These are phyloP conservation scores for Anolis sagrei DNA, from an alignment of 2,113 vertebrate species.

Conservation along the genomic window DNA sequence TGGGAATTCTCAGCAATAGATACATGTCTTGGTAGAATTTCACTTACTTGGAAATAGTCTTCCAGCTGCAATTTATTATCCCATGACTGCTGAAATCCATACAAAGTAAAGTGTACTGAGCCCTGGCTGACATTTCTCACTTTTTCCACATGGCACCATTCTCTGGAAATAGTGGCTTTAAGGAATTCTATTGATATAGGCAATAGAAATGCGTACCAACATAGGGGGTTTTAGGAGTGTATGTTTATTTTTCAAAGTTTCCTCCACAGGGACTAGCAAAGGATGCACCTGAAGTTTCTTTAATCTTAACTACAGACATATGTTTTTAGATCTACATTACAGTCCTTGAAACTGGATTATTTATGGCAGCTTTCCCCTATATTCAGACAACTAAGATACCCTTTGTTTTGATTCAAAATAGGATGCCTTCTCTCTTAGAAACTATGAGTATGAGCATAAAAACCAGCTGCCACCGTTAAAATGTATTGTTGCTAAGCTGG, in stretches of 20 bases:
- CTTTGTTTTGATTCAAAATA: neutral
- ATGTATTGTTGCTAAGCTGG: neutral
- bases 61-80: slow-evolving; percentile 68
- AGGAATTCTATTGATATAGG: slow-evolving; percentile 42
- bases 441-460: neutral
- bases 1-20: slow-evolving; percentile 38
- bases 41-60: slow-evolving; percentile 47
- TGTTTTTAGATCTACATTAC: neutral
- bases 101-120: slow-evolving; percentile 35
- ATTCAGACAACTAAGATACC: neutral
- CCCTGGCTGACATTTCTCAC: slow-evolving; percentile 45
- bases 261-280: neutral
- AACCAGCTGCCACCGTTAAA: neutral
- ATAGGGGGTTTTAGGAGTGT: slow-evolving; percentile 3
- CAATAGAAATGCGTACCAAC: slow-evolving; percentile 34
- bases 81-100: slow-evolving; percentile 49
- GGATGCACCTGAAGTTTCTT: slow-evolving; percentile 5
- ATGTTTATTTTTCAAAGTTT: slow-evolving; percentile 3
- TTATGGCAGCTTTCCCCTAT: neutral
- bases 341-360: neutral
- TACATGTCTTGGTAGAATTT: slow-evolving; percentile 51
- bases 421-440: neutral
- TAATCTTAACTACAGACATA: neutral
- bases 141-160: slow-evolving; percentile 52
- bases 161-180: slow-evolving; percentile 47